Base-by-base conservation (phyloP, 2,113 vertebrate species). In the Solenodon paradoxus region DNA sequence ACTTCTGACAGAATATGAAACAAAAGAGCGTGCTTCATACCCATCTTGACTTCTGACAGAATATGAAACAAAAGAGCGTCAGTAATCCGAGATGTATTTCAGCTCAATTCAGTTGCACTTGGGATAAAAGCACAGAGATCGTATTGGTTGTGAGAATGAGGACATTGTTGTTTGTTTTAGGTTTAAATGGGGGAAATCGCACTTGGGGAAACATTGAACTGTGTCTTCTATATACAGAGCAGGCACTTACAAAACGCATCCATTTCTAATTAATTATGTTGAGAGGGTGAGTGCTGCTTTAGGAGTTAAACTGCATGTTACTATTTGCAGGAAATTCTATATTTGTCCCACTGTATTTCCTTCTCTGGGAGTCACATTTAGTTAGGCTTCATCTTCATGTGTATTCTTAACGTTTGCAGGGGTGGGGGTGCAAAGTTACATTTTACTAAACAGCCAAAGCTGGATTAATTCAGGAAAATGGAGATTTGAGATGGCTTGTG, bases 311-410 rank as follows among this genome's bases (percentile, higher is more conserved):
- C 79, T 47, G 30, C 51, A 38, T 66, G 78, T 74, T 93, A 64
- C 94, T 95, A 51, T 96, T 90, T 93, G 92, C 15, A 40, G 72
- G 68, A 79, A 90, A 78, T 61, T 68, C 78, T 96, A 9, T 96
- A 32, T 95, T 81, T 71, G 61, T 66, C 82, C 59, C 38, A 64
- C 49, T 61, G n/a, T 49, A n/a, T 92, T 88, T 75, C 32, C 92
- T 69, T 80, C 79, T 87, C 63, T n/a, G 47, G 88, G 63, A 59
- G 57, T 91, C 45, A 51, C 74, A 59, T 53, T 85, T 51, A 96
- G 24, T 66, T n/a, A 64, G 86, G 68, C 45, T 57, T 86, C 77
- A n/a, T 95, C 92, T 94, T 92, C 45, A 26, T 59, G 72, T 82
- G 22, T 49, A 35, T 78, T 79, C 63, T 49, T 91, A 85, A 66